Conservation (phyloP, 1,140 invertebrate genomes). For the Lucilia sericata region DNA sequence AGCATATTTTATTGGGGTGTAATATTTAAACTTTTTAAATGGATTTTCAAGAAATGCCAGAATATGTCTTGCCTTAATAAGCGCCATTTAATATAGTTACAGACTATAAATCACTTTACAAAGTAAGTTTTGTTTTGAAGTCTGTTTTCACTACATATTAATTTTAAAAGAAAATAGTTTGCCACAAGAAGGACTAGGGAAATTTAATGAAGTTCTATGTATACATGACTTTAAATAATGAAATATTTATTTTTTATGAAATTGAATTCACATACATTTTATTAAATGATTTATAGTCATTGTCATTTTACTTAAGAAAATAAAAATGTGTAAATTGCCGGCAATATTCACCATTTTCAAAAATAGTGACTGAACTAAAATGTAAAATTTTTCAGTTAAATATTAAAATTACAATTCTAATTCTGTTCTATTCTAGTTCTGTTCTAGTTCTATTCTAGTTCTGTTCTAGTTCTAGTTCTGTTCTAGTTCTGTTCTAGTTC, state of each 20-base stretch:
- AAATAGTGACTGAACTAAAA: too few species aligned
- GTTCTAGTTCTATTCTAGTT: too few species aligned
- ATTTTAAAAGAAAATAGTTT: neutral
- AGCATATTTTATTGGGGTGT: neutral
- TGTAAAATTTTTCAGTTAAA: too few species aligned
- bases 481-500: too few species aligned
- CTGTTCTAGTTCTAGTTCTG: too few species aligned
- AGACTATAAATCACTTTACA: slow-evolving; percentile 24
- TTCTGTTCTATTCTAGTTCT: too few species aligned
- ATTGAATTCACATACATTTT: slow-evolving; percentile 11
- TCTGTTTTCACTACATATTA: neutral
- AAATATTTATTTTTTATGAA: slow-evolving; percentile 2
- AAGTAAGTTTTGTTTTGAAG: neutral
- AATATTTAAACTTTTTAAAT: neutral
- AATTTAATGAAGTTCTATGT: neutral
- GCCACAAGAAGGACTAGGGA: neutral
- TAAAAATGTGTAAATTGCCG: too few species aligned
- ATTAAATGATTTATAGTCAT: neutral
- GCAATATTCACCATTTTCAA: too few species aligned
- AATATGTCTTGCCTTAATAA: neutral
- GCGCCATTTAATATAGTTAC: slow-evolving; percentile 16
- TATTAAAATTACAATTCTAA: too few species aligned
- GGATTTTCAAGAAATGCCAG: neutral
- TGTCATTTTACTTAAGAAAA: too few species aligned
- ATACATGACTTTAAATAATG: neutral